These are phyloP conservation scores for Ophioninae sp. DNA, from an alignment of 2,888 invertebrate species.

Conservation along the genomic window DNA sequence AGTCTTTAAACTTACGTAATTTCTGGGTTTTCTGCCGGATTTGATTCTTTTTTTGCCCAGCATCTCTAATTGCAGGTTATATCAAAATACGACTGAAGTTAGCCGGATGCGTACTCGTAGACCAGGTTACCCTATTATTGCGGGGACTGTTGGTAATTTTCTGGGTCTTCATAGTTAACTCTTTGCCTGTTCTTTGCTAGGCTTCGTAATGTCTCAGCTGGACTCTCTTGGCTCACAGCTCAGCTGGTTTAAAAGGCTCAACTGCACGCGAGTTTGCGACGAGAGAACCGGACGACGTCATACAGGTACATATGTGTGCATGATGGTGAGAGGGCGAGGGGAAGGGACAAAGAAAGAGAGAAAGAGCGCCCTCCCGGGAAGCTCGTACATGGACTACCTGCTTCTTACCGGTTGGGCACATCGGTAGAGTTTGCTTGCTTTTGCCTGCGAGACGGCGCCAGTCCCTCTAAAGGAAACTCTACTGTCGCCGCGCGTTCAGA, in stretches of 20 bases:
- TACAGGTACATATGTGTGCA: slow-evolving; percentile 18
- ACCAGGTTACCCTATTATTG: no score
- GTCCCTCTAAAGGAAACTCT: slow-evolving; percentile 60
- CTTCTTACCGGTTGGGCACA: slow-evolving; percentile 61
- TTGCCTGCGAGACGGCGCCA: slow-evolving; percentile 61
- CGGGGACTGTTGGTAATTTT: no score
- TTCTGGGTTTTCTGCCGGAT: no score
- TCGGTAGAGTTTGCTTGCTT: slow-evolving; percentile 44
- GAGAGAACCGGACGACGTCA: slow-evolving; percentile 59
- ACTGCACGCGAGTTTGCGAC: slow-evolving; percentile 37
- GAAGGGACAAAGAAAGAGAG: background rate
- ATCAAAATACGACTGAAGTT: no score
- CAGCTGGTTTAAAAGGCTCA: slow-evolving; percentile 54
- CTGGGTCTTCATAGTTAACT: no score
- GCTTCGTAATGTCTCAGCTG: slow-evolving; percentile 14
- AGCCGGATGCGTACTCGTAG: no score
- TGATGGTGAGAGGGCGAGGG: background rate
- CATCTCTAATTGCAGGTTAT: no score
- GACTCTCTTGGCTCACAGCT: background rate
- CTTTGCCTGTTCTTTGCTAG: background rate
- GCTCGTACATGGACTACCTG: slow-evolving; percentile 62
- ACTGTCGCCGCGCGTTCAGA: slow-evolving; percentile 27
- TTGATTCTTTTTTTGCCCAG: no score
- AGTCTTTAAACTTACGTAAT: no score
- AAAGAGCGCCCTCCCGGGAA: slow-evolving; percentile 46